Evolutionary conservation across 1,140 invertebrate species (phyloP), one percentile per base, ranked within the genome.

Genomic region (Doryteuthis pealeii): DNA sequence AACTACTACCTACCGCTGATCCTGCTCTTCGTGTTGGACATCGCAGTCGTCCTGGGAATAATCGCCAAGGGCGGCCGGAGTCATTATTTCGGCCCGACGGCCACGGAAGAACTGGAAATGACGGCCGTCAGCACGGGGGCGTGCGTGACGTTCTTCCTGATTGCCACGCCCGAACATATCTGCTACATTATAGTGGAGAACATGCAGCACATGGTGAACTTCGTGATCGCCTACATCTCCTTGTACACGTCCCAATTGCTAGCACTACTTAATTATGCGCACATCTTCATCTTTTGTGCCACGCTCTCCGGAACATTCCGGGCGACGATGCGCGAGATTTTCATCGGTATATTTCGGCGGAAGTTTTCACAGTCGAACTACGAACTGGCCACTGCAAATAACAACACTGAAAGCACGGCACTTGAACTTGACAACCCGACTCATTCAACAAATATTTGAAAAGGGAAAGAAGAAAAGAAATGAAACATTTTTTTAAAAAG

Each of bases 1-100:
- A 84, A 84, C 73, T 81, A 78, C 15, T 85, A 81, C 71, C 79
- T 86, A 49, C 85, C 85, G 18, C 70, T 86, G 14, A 72, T 79
- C 5, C 70, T 85, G 8, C 73, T 86, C 2, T 77, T 83, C 12
- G 73, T 78, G 33, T 76, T 85, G 40, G 83, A 80, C 74, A 72
- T 84, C 35, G 54, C 79, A 22, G 81, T 85, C 8, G 62, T 79
- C 12, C 77, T 82, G 18, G 79, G 80, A 28, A 67, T 83, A 12
- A 82, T 80, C 70, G 76, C 82, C n/a, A 81, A 82, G 71, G 74
- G 77, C 10, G 77, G 80, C 26, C 72, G 77, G n/a, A 78, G 77
- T 54, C 68, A 74, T 54, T 71, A 74, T 31, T 71, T 77, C 30
- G 75, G 74, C 28, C 74, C 76, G 26, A 76, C 74, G 40, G 76